Conservation (phyloP, 30 jellyfish, hydroid and myxozoan genomes). For the Rhopilema esculentum region DNA sequence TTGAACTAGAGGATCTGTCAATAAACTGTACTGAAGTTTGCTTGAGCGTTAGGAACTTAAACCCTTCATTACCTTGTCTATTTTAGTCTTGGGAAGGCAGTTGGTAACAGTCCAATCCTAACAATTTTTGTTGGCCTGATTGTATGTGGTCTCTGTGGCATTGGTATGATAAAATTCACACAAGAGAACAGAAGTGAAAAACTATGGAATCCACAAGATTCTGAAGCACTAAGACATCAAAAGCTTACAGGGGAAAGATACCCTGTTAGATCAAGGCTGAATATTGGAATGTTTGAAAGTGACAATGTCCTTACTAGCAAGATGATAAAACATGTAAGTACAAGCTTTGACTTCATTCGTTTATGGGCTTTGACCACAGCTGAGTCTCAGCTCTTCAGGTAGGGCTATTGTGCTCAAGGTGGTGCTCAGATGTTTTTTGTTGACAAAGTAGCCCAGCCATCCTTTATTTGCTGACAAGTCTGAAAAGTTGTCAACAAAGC, state of each 20-base stretch:
- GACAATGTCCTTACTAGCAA: constrained; percentile 64
- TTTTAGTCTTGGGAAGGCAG: constrained; percentile 64
- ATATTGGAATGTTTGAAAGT: constrained; percentile 61
- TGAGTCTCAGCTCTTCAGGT: no score
- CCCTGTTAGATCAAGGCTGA: constrained; percentile 63
- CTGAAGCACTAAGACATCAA: constrained; percentile 69
- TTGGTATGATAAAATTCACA: constrained; percentile 68
- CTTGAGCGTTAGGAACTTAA: no score
- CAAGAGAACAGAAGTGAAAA: constrained; percentile 89
- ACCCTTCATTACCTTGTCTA: background rate
- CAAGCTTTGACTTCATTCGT: background rate
- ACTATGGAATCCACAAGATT: constrained; percentile 82
- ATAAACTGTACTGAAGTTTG: no score
- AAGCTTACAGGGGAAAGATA: constrained; percentile 45
- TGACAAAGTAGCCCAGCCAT: no score
- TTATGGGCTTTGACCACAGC: background rate
- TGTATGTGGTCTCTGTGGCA: constrained; percentile 71
- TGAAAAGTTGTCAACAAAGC: no score
- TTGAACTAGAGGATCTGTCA: no score
- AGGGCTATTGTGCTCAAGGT: background rate
- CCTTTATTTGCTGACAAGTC: no score
- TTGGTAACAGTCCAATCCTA: constrained; percentile 62
- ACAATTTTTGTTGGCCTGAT: constrained; percentile 55
- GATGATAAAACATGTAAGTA: constrained; percentile 67
- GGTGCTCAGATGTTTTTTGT: no score